Evolutionary conservation across 2,113 vertebrate species (phyloP).

Genomic region (Poeciliopsis turrubarensis): DNA sequence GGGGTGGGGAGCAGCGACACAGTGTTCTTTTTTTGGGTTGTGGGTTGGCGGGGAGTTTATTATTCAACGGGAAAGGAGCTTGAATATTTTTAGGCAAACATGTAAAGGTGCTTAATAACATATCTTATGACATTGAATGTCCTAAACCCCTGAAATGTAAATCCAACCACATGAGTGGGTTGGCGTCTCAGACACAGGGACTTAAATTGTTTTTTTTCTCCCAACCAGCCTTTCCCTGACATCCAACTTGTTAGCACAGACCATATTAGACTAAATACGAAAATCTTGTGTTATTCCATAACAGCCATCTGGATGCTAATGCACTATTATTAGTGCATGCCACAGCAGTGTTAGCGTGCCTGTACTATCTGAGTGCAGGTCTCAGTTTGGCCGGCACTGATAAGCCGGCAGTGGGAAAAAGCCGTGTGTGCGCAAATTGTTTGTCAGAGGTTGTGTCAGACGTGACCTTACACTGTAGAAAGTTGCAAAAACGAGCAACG

Average conservation of each 20-base stretch:
- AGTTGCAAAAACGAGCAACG: slow-evolving; percentile 37
- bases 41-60: background rate
- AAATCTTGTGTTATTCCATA: slow-evolving; percentile 63
- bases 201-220: slow-evolving; percentile 47
- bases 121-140: background rate
- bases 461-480: slow-evolving; percentile 69
- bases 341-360: slow-evolving; percentile 66
- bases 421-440: slow-evolving; percentile 68
- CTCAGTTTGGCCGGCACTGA: slow-evolving; percentile 67
- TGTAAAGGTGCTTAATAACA: slow-evolving; percentile 1
- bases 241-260: slow-evolving; percentile 39
- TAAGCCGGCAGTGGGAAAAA: slow-evolving; percentile 74
- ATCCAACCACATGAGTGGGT: slow-evolving; percentile 42
- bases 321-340: slow-evolving; percentile 74
- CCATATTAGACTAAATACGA: slow-evolving; percentile 49
- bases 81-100: background rate
- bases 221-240: slow-evolving; percentile 44
- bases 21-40: slow-evolving; percentile 6
- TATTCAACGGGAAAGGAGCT: background rate
- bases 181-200: slow-evolving; percentile 33
- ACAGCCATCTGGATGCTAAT: slow-evolving; percentile 45
- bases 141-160: slow-evolving; percentile 39
- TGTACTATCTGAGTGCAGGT: slow-evolving; percentile 77
- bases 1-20: slow-evolving; percentile 18
- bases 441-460: slow-evolving; percentile 72